Percentiles rank a stretch among this genome's conserved stretches.
Evolutionary conservation across 2,797 vertebrate genomes (phyloP).

Genomic region (Rachycentron canadum): DNA sequence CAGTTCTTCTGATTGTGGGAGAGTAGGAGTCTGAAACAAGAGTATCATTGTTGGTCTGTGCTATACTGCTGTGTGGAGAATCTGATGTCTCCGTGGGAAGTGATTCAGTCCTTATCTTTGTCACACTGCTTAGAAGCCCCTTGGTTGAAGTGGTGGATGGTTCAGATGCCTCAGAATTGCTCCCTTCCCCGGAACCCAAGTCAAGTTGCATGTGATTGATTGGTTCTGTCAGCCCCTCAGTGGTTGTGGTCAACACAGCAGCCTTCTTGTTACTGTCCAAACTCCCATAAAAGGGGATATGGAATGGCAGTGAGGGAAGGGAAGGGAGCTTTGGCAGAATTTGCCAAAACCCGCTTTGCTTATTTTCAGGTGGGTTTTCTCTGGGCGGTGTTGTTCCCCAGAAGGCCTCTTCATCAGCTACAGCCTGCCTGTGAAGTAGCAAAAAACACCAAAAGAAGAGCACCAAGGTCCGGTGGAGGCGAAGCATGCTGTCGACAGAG

Average conservation of each 20-base stretch:
- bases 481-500: slow-evolving; percentile 83
- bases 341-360: slow-evolving; percentile 47
- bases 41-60: slow-evolving; percentile 54
- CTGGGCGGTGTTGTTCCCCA: slow-evolving; percentile 55
- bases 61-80: slow-evolving; percentile 64
- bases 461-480: slow-evolving; percentile 70
- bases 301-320: slow-evolving; percentile 17
- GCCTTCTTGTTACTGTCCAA: slow-evolving; percentile 15
- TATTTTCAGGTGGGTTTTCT: slow-evolving; percentile 40
- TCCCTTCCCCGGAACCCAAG: slow-evolving; percentile 70
- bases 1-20: slow-evolving; percentile 67
- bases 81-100: slow-evolving; percentile 72
- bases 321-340: slow-evolving; percentile 42
- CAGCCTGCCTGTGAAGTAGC: slow-evolving; percentile 60
- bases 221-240: slow-evolving; percentile 29
- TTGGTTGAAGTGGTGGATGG: slow-evolving; percentile 54
- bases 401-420: slow-evolving; percentile 67
- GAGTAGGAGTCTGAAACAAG: slow-evolving; percentile 72
- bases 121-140: slow-evolving; percentile 52
- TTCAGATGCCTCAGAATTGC: slow-evolving; percentile 51
- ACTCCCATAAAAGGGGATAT: slow-evolving; percentile 7
- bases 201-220: slow-evolving; percentile 46
- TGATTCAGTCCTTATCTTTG: slow-evolving; percentile 64
- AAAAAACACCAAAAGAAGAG: slow-evolving; percentile 76
- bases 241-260: slow-evolving; percentile 17